Conservation (phyloP, 2,113 vertebrate genomes). For the Chaenocephalus aceratus region DNA sequence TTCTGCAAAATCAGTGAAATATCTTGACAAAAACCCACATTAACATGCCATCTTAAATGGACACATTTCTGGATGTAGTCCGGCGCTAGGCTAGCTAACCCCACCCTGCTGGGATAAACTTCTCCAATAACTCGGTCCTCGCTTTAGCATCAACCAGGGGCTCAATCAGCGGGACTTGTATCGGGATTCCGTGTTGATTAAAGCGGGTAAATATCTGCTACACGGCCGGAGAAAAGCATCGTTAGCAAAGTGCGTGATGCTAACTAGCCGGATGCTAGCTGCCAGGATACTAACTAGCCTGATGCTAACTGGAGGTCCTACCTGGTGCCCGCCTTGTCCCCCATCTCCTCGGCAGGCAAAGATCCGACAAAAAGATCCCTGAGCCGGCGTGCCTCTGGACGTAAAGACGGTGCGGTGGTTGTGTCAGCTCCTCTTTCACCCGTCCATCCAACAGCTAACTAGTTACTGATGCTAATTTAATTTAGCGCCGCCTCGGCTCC, state of each 20-base stretch:
- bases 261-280: constrained; percentile 60
- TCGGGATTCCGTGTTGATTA: neutral
- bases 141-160: neutral
- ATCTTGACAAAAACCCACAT: too few species aligned
- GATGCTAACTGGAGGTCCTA: constrained; percentile 46
- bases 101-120: constrained; percentile 63
- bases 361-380: constrained; percentile 61
- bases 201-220: neutral
- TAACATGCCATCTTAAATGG: neutral
- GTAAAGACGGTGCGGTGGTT: neutral
- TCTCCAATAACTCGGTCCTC: constrained; percentile 7
- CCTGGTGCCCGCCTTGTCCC: constrained; percentile 84
- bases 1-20: too few species aligned
- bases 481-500: constrained; percentile 67
- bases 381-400: constrained; percentile 11
- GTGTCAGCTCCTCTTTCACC: constrained; percentile 29
- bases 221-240: neutral
- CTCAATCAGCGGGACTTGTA: fast-evolving
- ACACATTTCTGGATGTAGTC: constrained; percentile 31
- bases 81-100: constrained; percentile 63
- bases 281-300: neutral
- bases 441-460: constrained; percentile 55
- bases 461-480: constrained; percentile 70
- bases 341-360: constrained; percentile 79
- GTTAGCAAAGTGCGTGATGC: constrained; percentile 64